Percentiles rank a stretch among this genome's conserved stretches.
phyloP scores from a whole-genome alignment of 2,113 vertebrate species.

The Crocuta crocuta region DNA sequence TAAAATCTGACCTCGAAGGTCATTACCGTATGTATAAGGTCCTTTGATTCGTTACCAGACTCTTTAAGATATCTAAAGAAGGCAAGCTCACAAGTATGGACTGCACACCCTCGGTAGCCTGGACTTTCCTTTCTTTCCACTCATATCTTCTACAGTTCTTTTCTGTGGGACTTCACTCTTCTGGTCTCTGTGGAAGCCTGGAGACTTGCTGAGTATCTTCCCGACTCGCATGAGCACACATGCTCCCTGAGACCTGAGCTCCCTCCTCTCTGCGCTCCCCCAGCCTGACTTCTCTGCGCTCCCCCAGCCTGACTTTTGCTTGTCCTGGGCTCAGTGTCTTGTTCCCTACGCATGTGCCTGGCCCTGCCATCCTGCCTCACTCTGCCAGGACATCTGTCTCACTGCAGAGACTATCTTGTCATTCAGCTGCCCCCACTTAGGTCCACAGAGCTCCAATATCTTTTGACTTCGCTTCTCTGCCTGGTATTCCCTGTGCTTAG shows the following conservation, averaged over 20 bases:
- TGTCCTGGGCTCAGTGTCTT: accelerated
- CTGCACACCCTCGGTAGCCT: background rate
- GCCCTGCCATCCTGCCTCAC: background rate
- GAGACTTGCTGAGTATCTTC: background rate
- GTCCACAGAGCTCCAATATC: background rate
- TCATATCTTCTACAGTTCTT: background rate
- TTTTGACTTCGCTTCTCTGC: background rate
- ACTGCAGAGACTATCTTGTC: background rate
- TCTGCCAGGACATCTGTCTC: background rate
- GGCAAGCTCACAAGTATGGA: background rate
- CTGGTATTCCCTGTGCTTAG: background rate
- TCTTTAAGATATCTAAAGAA: background rate
- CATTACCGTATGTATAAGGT: background rate
- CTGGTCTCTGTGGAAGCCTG: background rate
- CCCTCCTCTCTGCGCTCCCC: background rate
- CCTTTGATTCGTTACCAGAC: background rate
- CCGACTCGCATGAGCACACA: background rate
- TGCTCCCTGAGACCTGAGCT: accelerated
- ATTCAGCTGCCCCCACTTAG: accelerated
- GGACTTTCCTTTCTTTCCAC: background rate
- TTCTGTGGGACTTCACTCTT: background rate
- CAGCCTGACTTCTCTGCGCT: background rate
- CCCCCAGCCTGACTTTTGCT: background rate
- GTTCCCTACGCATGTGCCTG: background rate
- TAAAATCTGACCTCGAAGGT: background rate